These are phyloP conservation scores for Equus przewalskii DNA, from an alignment of 2,113 vertebrate genomes.

Conservation along the genomic window DNA sequence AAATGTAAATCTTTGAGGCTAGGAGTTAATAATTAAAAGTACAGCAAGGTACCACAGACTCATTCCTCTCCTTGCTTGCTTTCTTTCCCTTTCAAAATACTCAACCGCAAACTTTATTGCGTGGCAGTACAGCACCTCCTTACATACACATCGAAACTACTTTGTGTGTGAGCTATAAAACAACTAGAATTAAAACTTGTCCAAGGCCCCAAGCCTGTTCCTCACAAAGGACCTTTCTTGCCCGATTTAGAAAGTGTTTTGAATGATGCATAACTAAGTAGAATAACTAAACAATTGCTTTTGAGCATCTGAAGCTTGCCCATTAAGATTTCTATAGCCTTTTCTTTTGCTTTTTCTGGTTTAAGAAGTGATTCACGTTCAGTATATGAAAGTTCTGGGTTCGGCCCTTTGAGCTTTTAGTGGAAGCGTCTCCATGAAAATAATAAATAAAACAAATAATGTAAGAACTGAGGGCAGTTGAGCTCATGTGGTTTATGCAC, in stretches of 20 bases:
- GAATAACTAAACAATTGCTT: constrained; percentile 69
- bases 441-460: constrained; percentile 65
- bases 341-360: constrained; percentile 70
- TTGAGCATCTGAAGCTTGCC: constrained; percentile 58
- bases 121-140: constrained; percentile 27
- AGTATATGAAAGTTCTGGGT: constrained; percentile 61
- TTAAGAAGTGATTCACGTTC: constrained; percentile 67
- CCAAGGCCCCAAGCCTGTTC: constrained; percentile 49
- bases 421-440: constrained; percentile 60
- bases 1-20: constrained; percentile 46
- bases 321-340: constrained; percentile 68
- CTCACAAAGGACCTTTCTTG: constrained; percentile 70
- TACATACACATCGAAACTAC: constrained; percentile 32
- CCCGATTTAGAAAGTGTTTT: constrained; percentile 69
- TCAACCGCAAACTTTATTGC: constrained; percentile 46
- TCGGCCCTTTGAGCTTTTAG: constrained; percentile 38
- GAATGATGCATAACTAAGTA: constrained; percentile 55
- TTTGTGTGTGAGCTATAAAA: constrained; percentile 72
- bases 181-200: constrained; percentile 72
- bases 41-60: constrained; percentile 28
- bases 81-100: constrained; percentile 51
- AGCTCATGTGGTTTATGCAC: background rate
- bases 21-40: constrained; percentile 61
- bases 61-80: background rate
- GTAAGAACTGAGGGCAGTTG: background rate